Evolutionary conservation across 2,797 vertebrate species (phyloP), one percentile per base, ranked within the genome.

Genomic region (Notolabrus celidotus): DNA sequence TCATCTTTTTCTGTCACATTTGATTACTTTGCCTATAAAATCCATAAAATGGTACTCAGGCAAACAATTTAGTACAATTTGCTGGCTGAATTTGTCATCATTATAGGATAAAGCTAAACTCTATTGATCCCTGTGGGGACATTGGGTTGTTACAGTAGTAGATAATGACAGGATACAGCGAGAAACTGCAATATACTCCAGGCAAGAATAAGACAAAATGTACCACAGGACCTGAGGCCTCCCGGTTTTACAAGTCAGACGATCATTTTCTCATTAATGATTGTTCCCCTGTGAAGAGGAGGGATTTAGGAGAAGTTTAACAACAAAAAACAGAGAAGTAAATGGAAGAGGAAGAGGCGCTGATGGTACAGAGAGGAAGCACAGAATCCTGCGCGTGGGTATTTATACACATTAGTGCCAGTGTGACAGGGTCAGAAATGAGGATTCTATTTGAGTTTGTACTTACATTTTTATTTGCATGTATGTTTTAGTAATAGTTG

Each of bases 1-100:
- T 59, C 47, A 79, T 78, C 65, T 69, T 71, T 69, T 84, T 69
- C 66, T 84, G 76, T 82, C 74, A 79, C 52, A 60, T 84, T 52
- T 68, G 45, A 83, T 83, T 81, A 75, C 54, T 64, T 61, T 73
- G 25, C 29, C 47, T 65, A 68, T 83, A 79, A 72, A 66, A 79
- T 77, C 57, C 46, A 64, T 58, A 62, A 69, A 76, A 80, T 39
- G 46, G 70, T 73, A 39, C 62, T 39, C 65, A 64, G 59, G 71
- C 47, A 67, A 78, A 84, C 66, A 70, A 66, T 77, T 79, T 72
- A 41, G 66, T 42, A 17, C 55, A 77, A 76, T 74, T 82, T 68
- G 34, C 76, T 25, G 20, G 34, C 53, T 65, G 46, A 69, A 71
- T 76, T 77, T 74, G 66, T 74, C 62, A 71, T 80, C 59, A 62